Base-by-base conservation (phyloP, 2,113 vertebrate genomes). In the Anoplopoma fimbria region DNA sequence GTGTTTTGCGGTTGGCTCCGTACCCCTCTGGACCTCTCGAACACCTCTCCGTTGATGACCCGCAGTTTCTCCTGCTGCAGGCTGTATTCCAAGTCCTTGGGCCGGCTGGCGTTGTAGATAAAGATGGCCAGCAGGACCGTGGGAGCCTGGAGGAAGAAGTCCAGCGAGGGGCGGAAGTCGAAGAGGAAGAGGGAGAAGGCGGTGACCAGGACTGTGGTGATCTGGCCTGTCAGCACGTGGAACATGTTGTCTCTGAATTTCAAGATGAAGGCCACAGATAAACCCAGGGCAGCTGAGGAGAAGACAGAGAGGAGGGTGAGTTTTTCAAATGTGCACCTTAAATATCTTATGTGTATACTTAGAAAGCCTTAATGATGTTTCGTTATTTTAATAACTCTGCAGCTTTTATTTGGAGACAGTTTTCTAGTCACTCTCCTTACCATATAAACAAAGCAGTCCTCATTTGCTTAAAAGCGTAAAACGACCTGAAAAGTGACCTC, bases 161-260 rank as follows among this genome's bases (percentile, higher is more conserved):
- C 96, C 64, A 96, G 80, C 17, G 97, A 97, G 40, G 98, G 98
- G 38, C 85, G 97, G 92, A 99, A 99, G 93, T 97, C 94, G 90
- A 99, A 99, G 62, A 98, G 93, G 83, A 99, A 57, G 34, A 98
- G 93, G 62, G 98, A 99, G 69, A 98, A 94, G 0, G 95, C 55
- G 0, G 97, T 98, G 78, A 99, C 96, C 71, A 99, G 93, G 40
- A 99, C 97, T 0, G 98, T 99, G 88, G 96, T 99, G 90, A 99
- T 93, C 90, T 99, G 98, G 36, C 96, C 96, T 29, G 96, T 98
- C 91, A 99, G 95, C 75, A 99, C 97, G 9, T 99, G 98, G 92
- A 99, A 99, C 98, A 99, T 99, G 91, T 99, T 99, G 95, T 99
- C 98, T 87, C 97, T 92, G 92, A 99, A 99, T 86, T 99, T 99